These are phyloP conservation scores for Hiodon tergisus DNA, from an alignment of 2,113 vertebrate species.

Conservation along the genomic window DNA sequence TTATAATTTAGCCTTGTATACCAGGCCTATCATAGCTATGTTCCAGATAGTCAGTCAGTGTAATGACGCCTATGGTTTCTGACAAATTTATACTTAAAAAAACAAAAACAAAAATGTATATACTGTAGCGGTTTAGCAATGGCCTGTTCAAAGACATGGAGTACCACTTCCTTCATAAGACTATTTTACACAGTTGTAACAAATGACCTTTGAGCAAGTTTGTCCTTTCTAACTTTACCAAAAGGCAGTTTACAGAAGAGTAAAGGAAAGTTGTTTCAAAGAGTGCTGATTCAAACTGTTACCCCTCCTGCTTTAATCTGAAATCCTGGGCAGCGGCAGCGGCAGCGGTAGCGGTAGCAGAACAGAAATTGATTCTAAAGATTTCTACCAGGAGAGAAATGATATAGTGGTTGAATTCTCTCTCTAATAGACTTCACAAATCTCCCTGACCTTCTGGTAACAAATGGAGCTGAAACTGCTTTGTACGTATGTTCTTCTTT, in stretches of 20 bases:
- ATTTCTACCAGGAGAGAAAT: slow-evolving; percentile 19
- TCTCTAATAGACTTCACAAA: slow-evolving; percentile 30
- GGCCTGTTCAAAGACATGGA: too few species aligned
- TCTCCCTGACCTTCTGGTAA: slow-evolving; percentile 17
- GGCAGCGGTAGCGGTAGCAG: neutral
- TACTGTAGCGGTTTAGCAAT: too few species aligned
- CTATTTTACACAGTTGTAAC: too few species aligned
- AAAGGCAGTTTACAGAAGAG: neutral
- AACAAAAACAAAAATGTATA: too few species aligned
- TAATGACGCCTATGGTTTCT: too few species aligned
- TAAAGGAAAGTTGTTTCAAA: neutral
- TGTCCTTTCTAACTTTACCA: neutral
- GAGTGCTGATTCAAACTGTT: neutral
- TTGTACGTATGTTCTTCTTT: slow-evolving; percentile 6
- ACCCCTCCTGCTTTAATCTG: slow-evolving; percentile 2
- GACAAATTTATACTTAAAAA: too few species aligned
- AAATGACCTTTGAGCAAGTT: neutral
- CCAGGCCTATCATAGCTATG: too few species aligned
- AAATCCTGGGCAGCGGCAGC: neutral
- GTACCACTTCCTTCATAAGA: too few species aligned
- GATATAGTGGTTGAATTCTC: slow-evolving; percentile 28
- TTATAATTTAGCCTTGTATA: too few species aligned
- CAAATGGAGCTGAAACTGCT: slow-evolving; percentile 4
- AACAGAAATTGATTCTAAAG: slow-evolving; percentile 12
- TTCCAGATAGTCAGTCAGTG: too few species aligned